phyloP scores from a whole-genome alignment of 2,113 vertebrate species.

The Neodon shergylaensis region DNA sequence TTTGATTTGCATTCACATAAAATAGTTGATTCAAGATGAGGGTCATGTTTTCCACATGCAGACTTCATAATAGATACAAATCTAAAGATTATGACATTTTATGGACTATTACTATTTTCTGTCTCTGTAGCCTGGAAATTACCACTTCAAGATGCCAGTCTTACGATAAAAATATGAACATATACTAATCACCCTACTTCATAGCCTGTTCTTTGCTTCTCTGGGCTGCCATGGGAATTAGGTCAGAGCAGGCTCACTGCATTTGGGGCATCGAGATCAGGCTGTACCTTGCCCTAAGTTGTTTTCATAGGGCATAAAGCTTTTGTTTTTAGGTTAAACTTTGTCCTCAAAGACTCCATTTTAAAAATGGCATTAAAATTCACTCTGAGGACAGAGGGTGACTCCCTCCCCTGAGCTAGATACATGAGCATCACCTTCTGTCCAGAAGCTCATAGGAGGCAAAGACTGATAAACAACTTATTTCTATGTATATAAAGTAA shows the following conservation, averaged over 20 bases:
- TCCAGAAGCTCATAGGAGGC: not conserved
- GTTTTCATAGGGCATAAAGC: not conserved
- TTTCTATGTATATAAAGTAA: not conserved
- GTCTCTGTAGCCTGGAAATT: not conserved
- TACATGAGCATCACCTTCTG: no score
- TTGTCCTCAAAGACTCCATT: not conserved
- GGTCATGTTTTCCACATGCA: not conserved
- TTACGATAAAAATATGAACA: slow-evolving; percentile 23
- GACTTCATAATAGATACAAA: not conserved
- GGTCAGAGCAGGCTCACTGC: not conserved
- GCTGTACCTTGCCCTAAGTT: not conserved
- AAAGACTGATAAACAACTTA: not conserved
- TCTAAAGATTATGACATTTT: slow-evolving; percentile 31
- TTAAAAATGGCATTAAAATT: not conserved
- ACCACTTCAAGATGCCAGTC: not conserved
- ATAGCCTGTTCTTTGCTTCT: slow-evolving; percentile 16
- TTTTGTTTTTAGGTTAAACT: not conserved
- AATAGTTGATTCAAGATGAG: slow-evolving; percentile 19
- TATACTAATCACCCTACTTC: not conserved
- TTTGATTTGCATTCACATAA: slow-evolving; percentile 66
- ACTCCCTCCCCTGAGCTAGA: not conserved
- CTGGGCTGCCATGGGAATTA: not conserved
- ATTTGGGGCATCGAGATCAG: not conserved
- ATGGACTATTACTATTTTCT: not conserved
- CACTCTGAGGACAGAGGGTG: not conserved